A percentile compares a stretch with the other conserved stretches of the same genome.
Evolutionary conservation across 1,140 invertebrate species (phyloP).

Genomic region (Oscheius sp.): DNA sequence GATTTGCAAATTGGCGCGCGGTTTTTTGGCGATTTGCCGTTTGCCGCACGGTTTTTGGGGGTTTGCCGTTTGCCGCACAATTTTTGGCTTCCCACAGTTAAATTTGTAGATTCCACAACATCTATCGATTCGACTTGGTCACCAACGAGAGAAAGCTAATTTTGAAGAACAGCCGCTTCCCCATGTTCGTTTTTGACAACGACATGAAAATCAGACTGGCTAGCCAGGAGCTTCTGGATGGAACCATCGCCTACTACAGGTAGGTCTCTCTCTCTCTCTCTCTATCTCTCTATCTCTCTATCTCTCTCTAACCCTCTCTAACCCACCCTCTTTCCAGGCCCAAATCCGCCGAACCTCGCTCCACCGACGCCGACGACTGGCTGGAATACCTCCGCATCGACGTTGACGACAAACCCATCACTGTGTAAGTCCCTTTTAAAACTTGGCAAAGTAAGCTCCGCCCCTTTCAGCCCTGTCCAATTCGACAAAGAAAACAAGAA

Average conservation of each 20-base stretch:
- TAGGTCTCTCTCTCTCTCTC: too few species aligned
- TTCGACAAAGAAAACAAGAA: constrained; percentile 54
- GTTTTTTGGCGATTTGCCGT: background rate
- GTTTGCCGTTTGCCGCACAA: too few species aligned
- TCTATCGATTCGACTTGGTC: constrained; percentile 37
- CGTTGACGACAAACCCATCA: constrained; percentile 55
- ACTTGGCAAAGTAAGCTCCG: background rate
- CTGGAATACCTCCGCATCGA: constrained; percentile 52
- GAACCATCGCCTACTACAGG: constrained; percentile 51
- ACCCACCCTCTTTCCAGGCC: constrained; percentile 45
- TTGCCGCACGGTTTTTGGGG: too few species aligned
- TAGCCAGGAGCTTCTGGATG: constrained; percentile 52
- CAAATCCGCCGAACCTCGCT: constrained; percentile 43
- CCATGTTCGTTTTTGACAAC: constrained; percentile 53
- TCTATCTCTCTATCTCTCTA: too few species aligned
- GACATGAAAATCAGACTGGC: constrained; percentile 55
- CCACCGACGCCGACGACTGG: constrained; percentile 52
- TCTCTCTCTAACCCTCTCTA: too few species aligned
- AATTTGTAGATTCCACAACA: constrained; percentile 37
- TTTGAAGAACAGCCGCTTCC: constrained; percentile 37
- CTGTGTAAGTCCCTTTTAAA: constrained; percentile 45
- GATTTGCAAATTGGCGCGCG: background rate
- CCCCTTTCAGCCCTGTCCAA: constrained; percentile 51
- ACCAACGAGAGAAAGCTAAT: constrained; percentile 33
- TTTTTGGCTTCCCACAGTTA: background rate